Conservation (phyloP, 2,113 vertebrate genomes). For the Reinhardtius hippoglossoides region DNA sequence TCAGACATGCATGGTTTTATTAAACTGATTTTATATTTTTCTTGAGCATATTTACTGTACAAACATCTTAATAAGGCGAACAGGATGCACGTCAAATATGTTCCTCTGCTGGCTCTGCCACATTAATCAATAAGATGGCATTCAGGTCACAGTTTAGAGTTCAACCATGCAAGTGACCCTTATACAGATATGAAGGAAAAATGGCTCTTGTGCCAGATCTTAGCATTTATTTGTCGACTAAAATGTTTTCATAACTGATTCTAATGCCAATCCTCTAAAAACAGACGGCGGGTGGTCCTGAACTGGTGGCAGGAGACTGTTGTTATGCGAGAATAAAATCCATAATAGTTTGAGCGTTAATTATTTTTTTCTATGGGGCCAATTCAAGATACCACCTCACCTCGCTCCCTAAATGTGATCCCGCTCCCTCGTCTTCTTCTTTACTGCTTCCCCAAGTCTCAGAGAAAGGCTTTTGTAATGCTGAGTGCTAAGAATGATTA, state of each 20-base stretch:
- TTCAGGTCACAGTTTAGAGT: background rate
- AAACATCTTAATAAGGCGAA: background rate
- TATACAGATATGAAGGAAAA: no score
- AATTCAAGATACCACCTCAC: conserved; percentile 10
- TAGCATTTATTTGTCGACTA: background rate
- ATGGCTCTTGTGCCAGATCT: background rate
- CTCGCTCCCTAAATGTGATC: conserved; percentile 33
- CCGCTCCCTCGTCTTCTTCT: conserved; percentile 13
- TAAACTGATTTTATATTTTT: background rate
- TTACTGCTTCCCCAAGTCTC: conserved; percentile 21
- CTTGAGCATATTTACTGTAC: background rate
- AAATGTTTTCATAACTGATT: no score
- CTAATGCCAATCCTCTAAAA: no score
- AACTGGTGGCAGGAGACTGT: no score
- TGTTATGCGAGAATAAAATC: no score
- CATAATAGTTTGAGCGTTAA: no score
- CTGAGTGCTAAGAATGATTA: conserved; percentile 50
- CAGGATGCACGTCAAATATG: background rate
- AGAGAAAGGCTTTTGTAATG: conserved; percentile 7
- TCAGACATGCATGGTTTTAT: background rate
- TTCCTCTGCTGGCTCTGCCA: background rate
- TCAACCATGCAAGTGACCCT: background rate
- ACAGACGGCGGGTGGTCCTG: no score
- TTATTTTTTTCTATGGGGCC: background rate
- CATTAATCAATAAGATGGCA: background rate